Conservation (phyloP, 2,888 invertebrate species). For the Pinctada fucata region DNA sequence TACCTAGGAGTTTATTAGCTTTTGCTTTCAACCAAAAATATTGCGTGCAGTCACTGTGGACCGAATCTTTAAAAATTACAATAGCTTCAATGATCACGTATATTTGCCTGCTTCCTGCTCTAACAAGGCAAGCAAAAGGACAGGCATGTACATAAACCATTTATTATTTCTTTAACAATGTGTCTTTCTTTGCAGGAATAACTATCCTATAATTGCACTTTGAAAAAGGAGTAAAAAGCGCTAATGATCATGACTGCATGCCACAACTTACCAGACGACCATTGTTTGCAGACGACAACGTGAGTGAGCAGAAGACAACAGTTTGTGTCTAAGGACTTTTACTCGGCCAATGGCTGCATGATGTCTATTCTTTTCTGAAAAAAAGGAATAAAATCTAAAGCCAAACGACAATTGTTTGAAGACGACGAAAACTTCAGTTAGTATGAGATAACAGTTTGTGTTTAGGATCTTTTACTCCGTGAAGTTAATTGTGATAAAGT, state of each 20-base stretch:
- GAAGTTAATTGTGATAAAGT: no score
- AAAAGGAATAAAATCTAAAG: no score
- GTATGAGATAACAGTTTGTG: no score
- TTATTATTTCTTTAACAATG: neutral
- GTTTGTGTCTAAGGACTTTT: neutral
- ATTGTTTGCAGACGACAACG: neutral
- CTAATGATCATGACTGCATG: neutral
- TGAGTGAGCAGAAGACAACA: neutral
- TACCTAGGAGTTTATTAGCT: neutral
- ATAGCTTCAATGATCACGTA: neutral
- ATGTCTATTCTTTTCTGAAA: no score
- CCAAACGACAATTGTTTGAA: no score
- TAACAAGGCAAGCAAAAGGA: neutral
- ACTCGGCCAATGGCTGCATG: no score
- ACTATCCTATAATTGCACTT: neutral
- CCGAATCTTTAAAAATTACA: neutral
- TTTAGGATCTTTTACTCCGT: no score
- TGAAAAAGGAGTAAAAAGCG: neutral
- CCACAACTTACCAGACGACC: neutral
- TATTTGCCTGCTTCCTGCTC: neutral
- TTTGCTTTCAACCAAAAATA: conserved; percentile 3
- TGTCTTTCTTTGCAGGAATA: neutral
- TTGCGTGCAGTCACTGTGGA: neutral
- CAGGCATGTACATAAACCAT: neutral
- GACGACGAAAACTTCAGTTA: no score